Evolutionary conservation across 2,113 vertebrate genomes (phyloP), one percentile per base, ranked within the genome.

Genomic region (Polypterus senegalus): DNA sequence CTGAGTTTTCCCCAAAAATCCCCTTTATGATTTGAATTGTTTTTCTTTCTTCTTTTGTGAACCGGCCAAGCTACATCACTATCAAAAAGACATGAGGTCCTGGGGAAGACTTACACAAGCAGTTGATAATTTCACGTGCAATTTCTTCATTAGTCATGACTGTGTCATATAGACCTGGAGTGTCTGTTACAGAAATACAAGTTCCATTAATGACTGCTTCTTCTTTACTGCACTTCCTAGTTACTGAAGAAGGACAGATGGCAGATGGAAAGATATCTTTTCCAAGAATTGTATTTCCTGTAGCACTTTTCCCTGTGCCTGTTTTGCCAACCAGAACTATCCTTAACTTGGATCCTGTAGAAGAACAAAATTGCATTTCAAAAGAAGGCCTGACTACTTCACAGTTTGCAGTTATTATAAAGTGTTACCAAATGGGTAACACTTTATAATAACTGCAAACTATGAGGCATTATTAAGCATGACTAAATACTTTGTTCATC

Each of bases 1-100:
- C 3, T 46, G 59, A 48, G 5, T 64, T n/a, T 49, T 56, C 59
- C 49, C 58, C 54, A 57, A 64, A 64, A 3, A 43, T 11, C 3
- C 52, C 9, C 11, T 57, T 54, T 3, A 67, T 44, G 3, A 46
- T 4, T 1, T 64, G 2, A 2, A 67, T 44, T 51, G 59, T 56
- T 6, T 57, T 44, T 8, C 27, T 6, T 44, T 43, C n/a, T 27
- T 43, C n/a, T 6, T 43, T 9, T 4, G 56, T 57, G 56, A 57
- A 57, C 4, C 9, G 11, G 6, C 27, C 56, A 11, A 57, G 9
- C 56, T 43, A 44, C 4, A 57, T 3, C 56, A 57, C 56, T 44
- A 57, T 4, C n/a, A 57, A 8, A 44, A 57, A 57, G 4, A 44
- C 56, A 44, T 57, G 56, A 44, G 56, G 56, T 43, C 56, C 56